Percentiles rank a stretch among this genome's conserved stretches.
These are phyloP conservation scores for Mythimna ferrago DNA, from an alignment of 2,888 invertebrate genomes.

Conservation along the genomic window DNA sequence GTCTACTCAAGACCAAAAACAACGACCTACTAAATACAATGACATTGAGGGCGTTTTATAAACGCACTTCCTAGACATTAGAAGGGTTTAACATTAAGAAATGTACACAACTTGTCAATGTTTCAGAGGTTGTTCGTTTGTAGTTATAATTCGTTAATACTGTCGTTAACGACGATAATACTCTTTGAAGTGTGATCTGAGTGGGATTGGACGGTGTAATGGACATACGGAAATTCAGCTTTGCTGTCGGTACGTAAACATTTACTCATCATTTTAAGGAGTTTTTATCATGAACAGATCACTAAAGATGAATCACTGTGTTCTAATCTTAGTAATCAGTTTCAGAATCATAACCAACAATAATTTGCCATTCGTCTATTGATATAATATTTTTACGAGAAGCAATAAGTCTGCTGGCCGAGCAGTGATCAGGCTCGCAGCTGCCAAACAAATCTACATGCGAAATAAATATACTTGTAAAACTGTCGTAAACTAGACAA, in stretches of 20 bases:
- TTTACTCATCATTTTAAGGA: background rate
- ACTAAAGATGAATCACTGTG: background rate
- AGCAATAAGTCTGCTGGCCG: slow-evolving; percentile 26
- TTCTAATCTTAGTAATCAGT: background rate
- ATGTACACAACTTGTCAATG: background rate
- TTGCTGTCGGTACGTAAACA: background rate
- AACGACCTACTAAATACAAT: too few relatives aligned
- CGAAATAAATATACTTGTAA: slow-evolving; percentile 46
- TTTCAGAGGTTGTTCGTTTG: background rate
- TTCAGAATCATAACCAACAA: slow-evolving; percentile 16
- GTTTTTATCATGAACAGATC: background rate
- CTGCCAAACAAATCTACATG: slow-evolving; percentile 49
- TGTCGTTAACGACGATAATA: background rate
- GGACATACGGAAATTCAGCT: background rate
- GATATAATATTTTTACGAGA: slow-evolving; percentile 40
- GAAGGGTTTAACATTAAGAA: background rate
- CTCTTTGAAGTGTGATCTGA: background rate
- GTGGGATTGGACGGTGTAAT: background rate
- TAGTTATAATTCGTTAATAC: background rate
- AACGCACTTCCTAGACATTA: too few relatives aligned
- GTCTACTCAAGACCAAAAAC: too few relatives aligned
- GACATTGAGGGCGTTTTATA: too few relatives aligned
- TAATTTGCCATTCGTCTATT: slow-evolving; percentile 20
- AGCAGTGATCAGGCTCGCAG: slow-evolving; percentile 38
- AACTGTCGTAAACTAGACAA: slow-evolving; percentile 53